Conservation (phyloP, 2,888 invertebrate species). For the Drosophila hamatofila region DNA sequence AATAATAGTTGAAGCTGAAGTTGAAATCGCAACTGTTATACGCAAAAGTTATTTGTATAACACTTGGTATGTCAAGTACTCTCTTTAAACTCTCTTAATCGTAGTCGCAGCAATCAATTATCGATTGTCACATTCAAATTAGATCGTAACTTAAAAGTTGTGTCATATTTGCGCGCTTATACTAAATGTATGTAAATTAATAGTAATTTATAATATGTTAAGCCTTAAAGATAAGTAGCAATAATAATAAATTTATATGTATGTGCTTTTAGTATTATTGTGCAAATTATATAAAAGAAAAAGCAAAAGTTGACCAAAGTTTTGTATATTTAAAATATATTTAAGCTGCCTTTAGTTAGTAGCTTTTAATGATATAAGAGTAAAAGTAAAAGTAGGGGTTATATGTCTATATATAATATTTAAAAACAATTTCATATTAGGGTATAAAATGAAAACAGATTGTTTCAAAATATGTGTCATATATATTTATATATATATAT, state of each 20-base stretch:
- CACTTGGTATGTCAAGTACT: neutral
- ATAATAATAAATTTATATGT: neutral
- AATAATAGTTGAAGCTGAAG: neutral
- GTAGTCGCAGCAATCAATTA: neutral
- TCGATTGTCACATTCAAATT: slow-evolving; percentile 3
- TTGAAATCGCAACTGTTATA: neutral
- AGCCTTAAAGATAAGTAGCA: slow-evolving; percentile 2
- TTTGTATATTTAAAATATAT: neutral
- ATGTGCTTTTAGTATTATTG: slow-evolving; percentile 2
- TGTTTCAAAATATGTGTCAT: slow-evolving; percentile 9
- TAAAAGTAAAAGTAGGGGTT: neutral
- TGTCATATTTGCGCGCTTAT: neutral
- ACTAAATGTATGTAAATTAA: neutral
- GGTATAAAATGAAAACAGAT: neutral
- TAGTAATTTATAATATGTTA: neutral
- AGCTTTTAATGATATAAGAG: neutral
- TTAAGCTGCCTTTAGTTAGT: neutral
- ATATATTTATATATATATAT: neutral
- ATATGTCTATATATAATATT: neutral
- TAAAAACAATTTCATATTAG: neutral
- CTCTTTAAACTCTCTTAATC: slow-evolving; percentile 3
- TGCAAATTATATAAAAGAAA: neutral
- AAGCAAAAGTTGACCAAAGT: neutral
- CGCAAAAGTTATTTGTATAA: neutral
- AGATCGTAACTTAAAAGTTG: neutral